Percentiles rank a stretch among this genome's conserved stretches.
phyloP scores from a whole-genome alignment of 2,888 invertebrate genomes.

The Gasteruption jaculator region DNA sequence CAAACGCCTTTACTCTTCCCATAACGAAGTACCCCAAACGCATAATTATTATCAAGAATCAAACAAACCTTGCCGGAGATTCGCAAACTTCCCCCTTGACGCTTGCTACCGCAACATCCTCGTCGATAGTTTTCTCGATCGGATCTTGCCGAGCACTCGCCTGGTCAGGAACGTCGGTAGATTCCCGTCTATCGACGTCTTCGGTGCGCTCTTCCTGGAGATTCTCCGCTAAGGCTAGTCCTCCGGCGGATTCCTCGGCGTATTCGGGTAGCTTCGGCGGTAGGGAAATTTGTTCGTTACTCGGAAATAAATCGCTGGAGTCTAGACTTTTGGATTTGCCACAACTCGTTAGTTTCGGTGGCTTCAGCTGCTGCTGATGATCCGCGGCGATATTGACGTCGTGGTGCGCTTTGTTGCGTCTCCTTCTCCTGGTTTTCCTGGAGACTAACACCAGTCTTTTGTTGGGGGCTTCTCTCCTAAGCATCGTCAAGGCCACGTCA shows the following conservation, averaged over 20 bases:
- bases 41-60: too few species aligned
- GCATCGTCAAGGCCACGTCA: slow-evolving; percentile 67
- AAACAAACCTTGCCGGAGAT: too few species aligned
- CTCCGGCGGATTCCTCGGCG: slow-evolving; percentile 30
- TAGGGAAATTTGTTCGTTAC: slow-evolving; percentile 49
- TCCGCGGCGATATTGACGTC: slow-evolving; percentile 30
- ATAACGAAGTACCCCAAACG: too few species aligned
- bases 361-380: slow-evolving; percentile 40
- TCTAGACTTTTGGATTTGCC: slow-evolving; percentile 82
- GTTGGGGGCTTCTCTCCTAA: slow-evolving; percentile 69
- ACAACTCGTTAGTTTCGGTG: slow-evolving; percentile 62
- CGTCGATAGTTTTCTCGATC: slow-evolving; percentile 14
- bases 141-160: too few species aligned
- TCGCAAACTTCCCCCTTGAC: too few species aligned
- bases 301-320: slow-evolving; percentile 73
- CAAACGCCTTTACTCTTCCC: too few species aligned
- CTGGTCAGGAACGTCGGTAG: background rate
- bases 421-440: slow-evolving; percentile 56
- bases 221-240: background rate
- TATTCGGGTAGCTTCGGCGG: slow-evolving; percentile 41
- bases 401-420: slow-evolving; percentile 45
- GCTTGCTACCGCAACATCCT: too few species aligned
- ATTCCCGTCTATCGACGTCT: background rate
- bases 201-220: background rate
- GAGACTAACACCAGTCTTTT: slow-evolving; percentile 74